Conservation (phyloP, 2,888 invertebrate species). For the Coenonympha glycerion region DNA sequence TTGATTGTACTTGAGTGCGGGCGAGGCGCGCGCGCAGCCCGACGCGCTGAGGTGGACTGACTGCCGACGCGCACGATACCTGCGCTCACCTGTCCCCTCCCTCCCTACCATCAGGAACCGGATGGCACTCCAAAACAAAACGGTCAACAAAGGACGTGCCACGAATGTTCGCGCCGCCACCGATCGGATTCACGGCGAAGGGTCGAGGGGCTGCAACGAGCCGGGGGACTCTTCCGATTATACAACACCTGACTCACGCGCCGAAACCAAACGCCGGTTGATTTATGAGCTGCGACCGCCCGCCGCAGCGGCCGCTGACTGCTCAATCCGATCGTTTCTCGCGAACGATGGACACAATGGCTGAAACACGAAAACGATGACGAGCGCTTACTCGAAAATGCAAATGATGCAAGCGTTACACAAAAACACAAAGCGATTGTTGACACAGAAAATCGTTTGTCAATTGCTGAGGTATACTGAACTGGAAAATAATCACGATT, state of each 20-base stretch:
- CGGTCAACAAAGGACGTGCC: conserved; percentile 75
- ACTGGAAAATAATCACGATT: conserved; percentile 51
- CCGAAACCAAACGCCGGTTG: conserved; percentile 41
- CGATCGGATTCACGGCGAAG: conserved; percentile 48
- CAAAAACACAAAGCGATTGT: conserved; percentile 47
- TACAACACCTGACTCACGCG: conserved; percentile 62
- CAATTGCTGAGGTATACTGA: conserved; percentile 53
- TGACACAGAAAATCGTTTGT: conserved; percentile 44
- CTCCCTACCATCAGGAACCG: conserved; percentile 71
- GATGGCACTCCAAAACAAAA: conserved; percentile 75
- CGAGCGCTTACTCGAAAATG: conserved; percentile 40
- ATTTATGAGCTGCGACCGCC: conserved; percentile 34
- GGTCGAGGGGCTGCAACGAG: conserved; percentile 45
- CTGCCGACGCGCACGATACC: conserved; percentile 65
- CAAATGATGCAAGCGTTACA: conserved; percentile 44
- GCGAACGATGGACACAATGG: conserved; percentile 32
- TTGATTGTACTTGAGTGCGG: conserved; percentile 51
- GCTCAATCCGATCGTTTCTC: conserved; percentile 38
- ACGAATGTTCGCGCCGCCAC: conserved; percentile 71
- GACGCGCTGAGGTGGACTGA: conserved; percentile 66
- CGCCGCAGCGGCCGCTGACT: conserved; percentile 31
- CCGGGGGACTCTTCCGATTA: conserved; percentile 43
- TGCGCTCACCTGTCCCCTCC: conserved; percentile 73
- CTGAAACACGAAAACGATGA: conserved; percentile 42
- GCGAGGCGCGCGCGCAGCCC: conserved; percentile 67